Evolutionary conservation across 2,888 invertebrate genomes (phyloP).

Genomic region (Pherbina coryleti): DNA sequence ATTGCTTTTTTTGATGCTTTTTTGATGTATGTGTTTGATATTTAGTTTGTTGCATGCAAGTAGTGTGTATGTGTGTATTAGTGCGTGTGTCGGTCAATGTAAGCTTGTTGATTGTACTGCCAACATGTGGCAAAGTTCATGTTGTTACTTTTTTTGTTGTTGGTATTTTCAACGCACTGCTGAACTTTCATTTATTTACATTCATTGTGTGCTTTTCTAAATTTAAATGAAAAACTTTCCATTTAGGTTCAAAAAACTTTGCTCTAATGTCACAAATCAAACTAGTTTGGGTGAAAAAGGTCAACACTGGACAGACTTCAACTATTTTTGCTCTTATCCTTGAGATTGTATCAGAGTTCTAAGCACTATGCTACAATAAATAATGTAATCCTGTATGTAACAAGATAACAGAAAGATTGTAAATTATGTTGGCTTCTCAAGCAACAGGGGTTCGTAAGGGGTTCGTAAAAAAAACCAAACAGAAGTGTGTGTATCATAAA

Average conservation of each 20-base stretch:
- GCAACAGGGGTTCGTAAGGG: too few relatives aligned
- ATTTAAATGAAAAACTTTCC: background rate
- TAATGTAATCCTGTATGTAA: too few relatives aligned
- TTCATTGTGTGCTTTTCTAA: background rate
- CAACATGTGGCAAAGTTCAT: conserved; percentile 6
- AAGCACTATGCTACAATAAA: too few relatives aligned
- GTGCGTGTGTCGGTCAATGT: background rate
- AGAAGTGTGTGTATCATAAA: too few relatives aligned
- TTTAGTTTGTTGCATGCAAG: background rate
- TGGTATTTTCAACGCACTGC: background rate
- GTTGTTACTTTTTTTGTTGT: background rate
- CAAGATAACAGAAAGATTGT: too few relatives aligned
- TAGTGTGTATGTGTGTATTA: background rate
- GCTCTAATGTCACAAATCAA: background rate
- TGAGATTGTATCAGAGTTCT: too few relatives aligned
- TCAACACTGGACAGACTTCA: background rate
- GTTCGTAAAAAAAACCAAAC: too few relatives aligned
- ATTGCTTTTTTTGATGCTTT: conserved; percentile 20
- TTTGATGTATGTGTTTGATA: background rate
- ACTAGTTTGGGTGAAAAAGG: background rate
- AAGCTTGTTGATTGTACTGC: conserved; percentile 18
- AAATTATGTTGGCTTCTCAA: too few relatives aligned
- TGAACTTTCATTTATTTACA: conserved; percentile 17
- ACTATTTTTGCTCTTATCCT: too few relatives aligned
- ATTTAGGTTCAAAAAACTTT: background rate